Evolutionary conservation across 1,140 invertebrate species (phyloP).

Genomic region (Bombus pyrosoma): DNA sequence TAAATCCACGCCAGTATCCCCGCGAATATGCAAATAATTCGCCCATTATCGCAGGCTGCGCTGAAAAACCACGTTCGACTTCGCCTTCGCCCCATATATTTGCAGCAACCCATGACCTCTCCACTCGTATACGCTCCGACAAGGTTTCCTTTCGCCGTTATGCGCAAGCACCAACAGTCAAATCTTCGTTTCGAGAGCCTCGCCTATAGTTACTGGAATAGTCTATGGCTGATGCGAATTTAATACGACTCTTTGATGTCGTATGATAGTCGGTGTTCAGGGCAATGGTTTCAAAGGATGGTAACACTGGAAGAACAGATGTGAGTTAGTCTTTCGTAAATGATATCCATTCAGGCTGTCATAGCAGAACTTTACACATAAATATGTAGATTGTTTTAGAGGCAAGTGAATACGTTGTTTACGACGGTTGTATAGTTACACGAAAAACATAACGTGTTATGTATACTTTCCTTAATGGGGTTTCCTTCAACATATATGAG

Average conservation of each 20-base stretch:
- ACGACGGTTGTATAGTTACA: too few species aligned
- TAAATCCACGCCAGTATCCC: slow-evolving; percentile 4
- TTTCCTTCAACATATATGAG: too few species aligned
- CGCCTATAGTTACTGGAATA: not conserved
- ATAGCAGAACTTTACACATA: too few species aligned
- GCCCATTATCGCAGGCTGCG: not conserved
- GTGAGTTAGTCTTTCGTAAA: too few species aligned
- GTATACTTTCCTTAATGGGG: too few species aligned
- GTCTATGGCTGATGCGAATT: not conserved
- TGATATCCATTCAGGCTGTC: too few species aligned
- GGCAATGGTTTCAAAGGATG: not conserved
- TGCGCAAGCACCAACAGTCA: not conserved
- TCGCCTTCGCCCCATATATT: not conserved
- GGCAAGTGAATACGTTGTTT: too few species aligned
- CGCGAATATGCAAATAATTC: slow-evolving; percentile 36
- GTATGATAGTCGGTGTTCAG: too few species aligned
- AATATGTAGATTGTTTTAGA: too few species aligned
- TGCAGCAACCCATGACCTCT: not conserved
- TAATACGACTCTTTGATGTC: not conserved
- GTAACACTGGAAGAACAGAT: not conserved
- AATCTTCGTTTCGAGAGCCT: not conserved
- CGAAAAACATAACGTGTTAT: too few species aligned
- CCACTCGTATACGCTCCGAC: not conserved
- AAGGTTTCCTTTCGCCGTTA: not conserved
- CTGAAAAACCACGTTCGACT: slow-evolving; percentile 15